These are phyloP conservation scores for Pachyrhynchus sulphureomaculatus DNA, from an alignment of 1,140 invertebrate genomes.

Conservation along the genomic window DNA sequence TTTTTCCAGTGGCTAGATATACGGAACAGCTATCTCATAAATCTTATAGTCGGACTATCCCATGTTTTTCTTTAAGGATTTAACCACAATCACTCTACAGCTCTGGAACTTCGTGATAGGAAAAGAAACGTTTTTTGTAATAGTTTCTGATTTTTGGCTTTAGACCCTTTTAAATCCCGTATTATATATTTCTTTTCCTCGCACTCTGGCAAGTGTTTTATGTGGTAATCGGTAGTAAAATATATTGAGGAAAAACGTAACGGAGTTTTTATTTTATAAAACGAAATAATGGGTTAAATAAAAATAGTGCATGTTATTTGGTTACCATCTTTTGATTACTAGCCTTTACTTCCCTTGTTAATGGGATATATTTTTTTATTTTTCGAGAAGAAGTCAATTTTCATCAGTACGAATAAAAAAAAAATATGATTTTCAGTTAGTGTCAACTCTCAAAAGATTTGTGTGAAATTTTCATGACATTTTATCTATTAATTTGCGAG, in stretches of 20 bases:
- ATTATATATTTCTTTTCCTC: constrained; percentile 22
- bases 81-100: constrained; percentile 32
- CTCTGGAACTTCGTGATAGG: constrained; percentile 29
- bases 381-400: no score
- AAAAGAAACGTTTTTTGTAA: constrained; percentile 31
- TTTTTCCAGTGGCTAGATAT: constrained; percentile 25
- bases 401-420: no score
- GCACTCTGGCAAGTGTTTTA: constrained; percentile 8
- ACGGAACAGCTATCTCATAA: constrained; percentile 23
- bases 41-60: constrained; percentile 16
- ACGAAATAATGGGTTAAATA: no score
- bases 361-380: no score
- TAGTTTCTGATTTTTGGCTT: constrained; percentile 27
- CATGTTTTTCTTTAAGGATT: constrained; percentile 28
- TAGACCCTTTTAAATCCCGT: constrained; percentile 24
- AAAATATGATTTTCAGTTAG: no score
- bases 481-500: no score
- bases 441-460: no score
- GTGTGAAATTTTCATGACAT: no score
- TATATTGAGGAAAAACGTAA: not conserved
- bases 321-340: no score
- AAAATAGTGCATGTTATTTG: no score
- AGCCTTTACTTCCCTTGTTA: no score
- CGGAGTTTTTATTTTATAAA: no score
- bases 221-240: constrained; percentile 17